phyloP scores from a whole-genome alignment of 1,140 invertebrate genomes.

The Heliconius eleuchia region DNA sequence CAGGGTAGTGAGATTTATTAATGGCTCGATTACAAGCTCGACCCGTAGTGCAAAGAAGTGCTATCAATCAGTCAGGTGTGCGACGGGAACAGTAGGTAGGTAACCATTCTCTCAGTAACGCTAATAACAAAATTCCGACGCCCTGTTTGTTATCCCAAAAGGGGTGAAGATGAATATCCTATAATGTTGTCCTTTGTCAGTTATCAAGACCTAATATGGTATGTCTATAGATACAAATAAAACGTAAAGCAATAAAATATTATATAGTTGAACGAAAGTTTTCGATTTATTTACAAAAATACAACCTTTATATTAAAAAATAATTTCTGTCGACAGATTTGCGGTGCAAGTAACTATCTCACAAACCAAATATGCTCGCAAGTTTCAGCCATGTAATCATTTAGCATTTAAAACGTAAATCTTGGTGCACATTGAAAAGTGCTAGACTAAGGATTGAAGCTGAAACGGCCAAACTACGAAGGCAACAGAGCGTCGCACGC shows the following conservation, averaged over 20 bases:
- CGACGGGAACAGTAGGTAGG: conserved; percentile 60
- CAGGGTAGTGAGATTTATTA: conserved; percentile 80
- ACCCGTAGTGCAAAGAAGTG: conserved; percentile 80
- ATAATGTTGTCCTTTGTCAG: conserved; percentile 33
- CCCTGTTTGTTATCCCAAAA: conserved; percentile 73
- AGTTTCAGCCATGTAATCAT: not conserved
- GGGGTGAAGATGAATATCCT: conserved; percentile 77
- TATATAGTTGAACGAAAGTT: no score
- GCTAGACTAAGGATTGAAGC: conserved; percentile 26
- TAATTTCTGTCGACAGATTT: no score
- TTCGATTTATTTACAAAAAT: no score
- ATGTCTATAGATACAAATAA: not conserved
- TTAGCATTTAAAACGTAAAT: not conserved
- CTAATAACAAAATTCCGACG: conserved; percentile 80
- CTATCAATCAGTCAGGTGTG: conserved; percentile 80
- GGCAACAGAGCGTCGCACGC: conserved; percentile 59
- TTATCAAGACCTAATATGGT: not conserved
- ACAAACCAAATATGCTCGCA: not conserved
- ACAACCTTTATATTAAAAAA: no score
- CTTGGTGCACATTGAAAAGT: conserved; percentile 22
- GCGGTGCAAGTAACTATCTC: not conserved
- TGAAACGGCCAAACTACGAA: conserved; percentile 43
- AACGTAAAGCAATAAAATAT: no score
- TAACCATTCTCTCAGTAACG: conserved; percentile 71
- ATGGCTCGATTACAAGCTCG: conserved; percentile 81